Conservation (phyloP, 53 echinoderm and acorn worm species). For the Hippasteria phrygiana region DNA sequence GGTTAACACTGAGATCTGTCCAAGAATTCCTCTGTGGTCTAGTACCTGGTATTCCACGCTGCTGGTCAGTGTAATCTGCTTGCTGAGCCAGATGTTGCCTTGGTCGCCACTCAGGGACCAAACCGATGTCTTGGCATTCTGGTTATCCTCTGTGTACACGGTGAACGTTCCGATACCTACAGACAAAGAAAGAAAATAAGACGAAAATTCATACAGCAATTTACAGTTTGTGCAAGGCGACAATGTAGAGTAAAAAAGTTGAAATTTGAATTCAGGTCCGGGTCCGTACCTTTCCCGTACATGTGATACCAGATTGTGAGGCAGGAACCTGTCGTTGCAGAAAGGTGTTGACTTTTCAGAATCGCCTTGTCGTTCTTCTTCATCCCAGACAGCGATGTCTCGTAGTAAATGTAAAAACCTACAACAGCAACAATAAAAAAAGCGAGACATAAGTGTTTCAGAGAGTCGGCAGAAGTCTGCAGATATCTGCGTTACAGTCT, state of each 20-base stretch:
- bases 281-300: slow-evolving; percentile 61
- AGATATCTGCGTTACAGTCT: too few species aligned
- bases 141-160: slow-evolving; percentile 57
- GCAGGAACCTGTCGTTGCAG: slow-evolving; percentile 59
- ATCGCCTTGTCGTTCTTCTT: slow-evolving; percentile 56
- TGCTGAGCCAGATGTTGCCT: slow-evolving; percentile 78
- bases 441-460: too few species aligned
- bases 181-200: not conserved
- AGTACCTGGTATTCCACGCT: slow-evolving; percentile 55
- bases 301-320: slow-evolving; percentile 87
- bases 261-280: not conserved
- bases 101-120: slow-evolving; percentile 72
- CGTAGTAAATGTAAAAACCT: slow-evolving; percentile 94
- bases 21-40: too few species aligned
- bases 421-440: too few species aligned
- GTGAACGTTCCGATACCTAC: slow-evolving; percentile 66
- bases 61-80: slow-evolving; percentile 48
- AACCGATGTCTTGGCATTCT: slow-evolving; percentile 28
- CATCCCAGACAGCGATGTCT: slow-evolving; percentile 73
- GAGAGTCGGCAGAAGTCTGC: too few species aligned
- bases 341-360: slow-evolving; percentile 68
- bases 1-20: too few species aligned
- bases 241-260: too few species aligned
- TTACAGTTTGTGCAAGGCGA: too few species aligned
- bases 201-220: too few species aligned